Conservation (phyloP, 2,888 invertebrate species). For the Lochmaea capreae region DNA sequence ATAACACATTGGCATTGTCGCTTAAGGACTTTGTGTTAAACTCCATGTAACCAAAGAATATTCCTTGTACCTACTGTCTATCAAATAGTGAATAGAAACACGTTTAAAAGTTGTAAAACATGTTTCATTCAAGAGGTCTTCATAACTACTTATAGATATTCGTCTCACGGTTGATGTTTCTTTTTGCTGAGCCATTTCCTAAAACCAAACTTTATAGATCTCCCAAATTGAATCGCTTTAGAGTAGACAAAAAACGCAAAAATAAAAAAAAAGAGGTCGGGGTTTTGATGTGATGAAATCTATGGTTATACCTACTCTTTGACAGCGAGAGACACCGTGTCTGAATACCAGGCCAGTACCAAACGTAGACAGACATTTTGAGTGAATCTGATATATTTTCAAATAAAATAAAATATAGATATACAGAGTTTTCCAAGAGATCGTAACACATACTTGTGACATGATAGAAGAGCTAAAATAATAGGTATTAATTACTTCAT, state of each 20-base stretch:
- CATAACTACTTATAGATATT: not conserved
- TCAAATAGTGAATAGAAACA: not conserved
- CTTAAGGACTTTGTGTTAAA: too few relatives aligned
- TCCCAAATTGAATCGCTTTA: not conserved
- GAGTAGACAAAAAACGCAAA: not conserved
- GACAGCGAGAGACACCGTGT: not conserved
- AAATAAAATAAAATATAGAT: too few relatives aligned
- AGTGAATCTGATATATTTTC: not conserved
- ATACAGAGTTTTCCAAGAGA: too few relatives aligned
- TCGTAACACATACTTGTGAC: too few relatives aligned
- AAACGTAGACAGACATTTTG: conserved; percentile 2
- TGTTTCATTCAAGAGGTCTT: not conserved
- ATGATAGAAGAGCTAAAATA: too few relatives aligned
- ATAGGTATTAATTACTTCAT: too few relatives aligned
- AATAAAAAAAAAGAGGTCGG: not conserved
- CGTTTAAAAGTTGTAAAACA: not conserved
- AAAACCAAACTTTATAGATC: not conserved
- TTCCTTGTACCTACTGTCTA: too few relatives aligned
- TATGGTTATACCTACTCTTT: not conserved
- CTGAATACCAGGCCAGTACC: not conserved
- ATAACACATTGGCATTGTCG: too few relatives aligned
- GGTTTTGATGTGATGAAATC: not conserved
- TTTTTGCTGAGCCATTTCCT: not conserved
- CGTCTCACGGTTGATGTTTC: not conserved
- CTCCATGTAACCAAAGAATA: too few relatives aligned